phyloP scores from a whole-genome alignment of 2,888 invertebrate species.

The Tortrix viridana region DNA sequence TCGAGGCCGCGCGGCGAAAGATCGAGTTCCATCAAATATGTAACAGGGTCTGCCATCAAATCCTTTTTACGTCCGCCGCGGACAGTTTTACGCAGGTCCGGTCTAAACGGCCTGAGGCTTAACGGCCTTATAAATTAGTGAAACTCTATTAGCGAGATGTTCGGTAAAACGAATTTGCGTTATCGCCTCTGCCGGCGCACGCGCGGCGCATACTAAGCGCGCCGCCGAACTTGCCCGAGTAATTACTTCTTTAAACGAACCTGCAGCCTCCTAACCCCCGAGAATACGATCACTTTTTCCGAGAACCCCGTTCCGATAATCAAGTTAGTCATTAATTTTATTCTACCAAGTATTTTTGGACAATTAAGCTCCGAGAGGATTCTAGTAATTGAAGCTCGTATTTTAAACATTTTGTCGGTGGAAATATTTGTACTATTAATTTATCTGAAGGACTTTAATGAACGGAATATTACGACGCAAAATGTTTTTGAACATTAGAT shows the following conservation, averaged over 20 bases:
- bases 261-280: slow-evolving; percentile 49
- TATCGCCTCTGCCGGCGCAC: slow-evolving; percentile 77
- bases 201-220: slow-evolving; percentile 75
- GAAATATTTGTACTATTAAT: slow-evolving; percentile 17
- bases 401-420: slow-evolving; percentile 14
- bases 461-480: background rate
- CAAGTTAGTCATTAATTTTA: slow-evolving; percentile 60
- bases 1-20: slow-evolving; percentile 60
- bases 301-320: slow-evolving; percentile 67
- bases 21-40: slow-evolving; percentile 75
- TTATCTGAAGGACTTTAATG: slow-evolving; percentile 2
- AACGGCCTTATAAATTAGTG: slow-evolving; percentile 83
- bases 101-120: slow-evolving; percentile 57
- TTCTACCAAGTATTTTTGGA: slow-evolving; percentile 47
- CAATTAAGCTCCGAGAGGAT: slow-evolving; percentile 50
- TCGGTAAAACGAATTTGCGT: slow-evolving; percentile 83
- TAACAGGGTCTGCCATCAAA: slow-evolving; percentile 75
- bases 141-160: slow-evolving; percentile 84
- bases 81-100: slow-evolving; percentile 74
- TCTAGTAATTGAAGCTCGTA: slow-evolving; percentile 37
- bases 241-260: slow-evolving; percentile 83
- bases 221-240: slow-evolving; percentile 61
- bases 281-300: slow-evolving; percentile 68
- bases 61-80: slow-evolving; percentile 76
- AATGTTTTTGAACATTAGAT: too few species aligned